Evolutionary conservation across 2,888 invertebrate genomes (phyloP).

Genomic region (Oscheius myriophilus): DNA sequence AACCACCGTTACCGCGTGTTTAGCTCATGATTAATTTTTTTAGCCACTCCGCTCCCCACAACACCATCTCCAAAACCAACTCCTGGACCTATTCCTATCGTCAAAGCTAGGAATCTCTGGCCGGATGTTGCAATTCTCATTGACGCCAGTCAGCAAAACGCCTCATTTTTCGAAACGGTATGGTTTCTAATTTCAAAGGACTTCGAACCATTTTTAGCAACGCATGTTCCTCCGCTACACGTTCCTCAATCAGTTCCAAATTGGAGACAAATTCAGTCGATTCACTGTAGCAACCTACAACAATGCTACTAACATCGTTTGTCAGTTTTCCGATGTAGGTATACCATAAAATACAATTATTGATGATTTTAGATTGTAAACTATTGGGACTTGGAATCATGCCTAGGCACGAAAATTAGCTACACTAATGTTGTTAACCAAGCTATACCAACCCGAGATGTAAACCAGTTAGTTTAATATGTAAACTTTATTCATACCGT

Average conservation of each 20-base stretch:
- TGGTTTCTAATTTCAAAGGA: background rate
- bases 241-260: constrained; percentile 35
- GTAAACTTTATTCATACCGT: too few species aligned
- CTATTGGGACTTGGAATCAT: constrained; percentile 42
- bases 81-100: constrained; percentile 40
- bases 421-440: constrained; percentile 8
- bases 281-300: constrained; percentile 46
- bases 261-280: constrained; percentile 38
- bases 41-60: constrained; percentile 26
- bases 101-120: constrained; percentile 45
- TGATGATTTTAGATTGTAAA: constrained; percentile 14
- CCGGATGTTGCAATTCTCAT: constrained; percentile 46
- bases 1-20: too few species aligned
- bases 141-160: constrained; percentile 32
- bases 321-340: constrained; percentile 34
- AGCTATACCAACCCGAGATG: background rate
- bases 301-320: constrained; percentile 33
- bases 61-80: constrained; percentile 33
- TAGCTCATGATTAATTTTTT: too few species aligned
- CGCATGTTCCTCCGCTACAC: constrained; percentile 36
- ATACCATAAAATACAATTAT: too few species aligned
- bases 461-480: background rate
- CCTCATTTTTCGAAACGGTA: constrained; percentile 16
- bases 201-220: constrained; percentile 20
- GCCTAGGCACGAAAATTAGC: constrained; percentile 20